Evolutionary conservation across 2,888 invertebrate genomes (phyloP).

Genomic region (Eupithecia subumbrata): DNA sequence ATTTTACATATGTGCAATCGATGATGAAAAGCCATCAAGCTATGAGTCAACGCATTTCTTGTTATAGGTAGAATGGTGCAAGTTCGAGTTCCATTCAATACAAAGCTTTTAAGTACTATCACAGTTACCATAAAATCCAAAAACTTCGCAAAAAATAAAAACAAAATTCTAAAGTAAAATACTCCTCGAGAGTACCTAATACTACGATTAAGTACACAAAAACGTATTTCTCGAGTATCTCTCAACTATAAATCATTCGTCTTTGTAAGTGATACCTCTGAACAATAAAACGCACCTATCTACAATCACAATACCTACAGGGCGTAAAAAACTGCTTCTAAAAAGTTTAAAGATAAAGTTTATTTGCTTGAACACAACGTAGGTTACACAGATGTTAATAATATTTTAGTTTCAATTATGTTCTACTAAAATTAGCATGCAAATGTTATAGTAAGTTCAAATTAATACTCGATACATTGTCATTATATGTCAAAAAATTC

Average conservation of each 20-base stretch:
- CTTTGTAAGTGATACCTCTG: constrained; percentile 13
- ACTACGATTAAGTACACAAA: constrained; percentile 11
- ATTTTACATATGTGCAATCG: not conserved
- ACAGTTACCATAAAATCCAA: not conserved
- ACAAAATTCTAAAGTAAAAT: no score
- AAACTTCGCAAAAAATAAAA: no score
- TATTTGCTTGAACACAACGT: no score
- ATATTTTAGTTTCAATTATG: no score
- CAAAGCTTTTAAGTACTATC: not conserved
- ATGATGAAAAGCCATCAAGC: not conserved
- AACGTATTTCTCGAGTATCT: not conserved
- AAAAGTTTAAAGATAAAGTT: no score
- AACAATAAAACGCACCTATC: constrained; percentile 16
- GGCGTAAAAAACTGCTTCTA: not conserved
- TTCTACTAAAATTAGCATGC: no score
- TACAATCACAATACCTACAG: constrained; percentile 18
- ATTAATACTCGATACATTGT: no score
- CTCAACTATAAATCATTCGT: constrained; percentile 14
- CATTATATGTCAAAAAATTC: no score
- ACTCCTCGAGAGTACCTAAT: not conserved
- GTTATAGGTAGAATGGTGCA: not conserved
- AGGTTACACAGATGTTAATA: no score
- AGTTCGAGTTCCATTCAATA: not conserved
- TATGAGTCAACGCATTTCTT: not conserved
- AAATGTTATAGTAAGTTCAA: no score